phyloP scores from a whole-genome alignment of 2,113 vertebrate species.

The Sclerurus mexicanus region DNA sequence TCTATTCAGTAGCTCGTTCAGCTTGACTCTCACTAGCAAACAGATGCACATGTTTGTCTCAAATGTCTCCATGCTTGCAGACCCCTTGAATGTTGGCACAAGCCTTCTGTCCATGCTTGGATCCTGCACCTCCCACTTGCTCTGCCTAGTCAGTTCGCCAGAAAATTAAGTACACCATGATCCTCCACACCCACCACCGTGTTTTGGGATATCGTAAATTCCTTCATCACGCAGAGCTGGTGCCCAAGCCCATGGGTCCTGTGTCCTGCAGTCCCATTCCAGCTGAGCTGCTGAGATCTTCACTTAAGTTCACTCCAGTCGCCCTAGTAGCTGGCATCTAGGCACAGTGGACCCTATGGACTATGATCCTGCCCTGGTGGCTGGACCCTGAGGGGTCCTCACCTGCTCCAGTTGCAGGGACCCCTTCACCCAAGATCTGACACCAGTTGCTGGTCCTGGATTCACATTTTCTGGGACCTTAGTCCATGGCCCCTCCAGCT shows the following conservation, averaged over 20 bases:
- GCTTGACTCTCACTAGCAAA: background rate
- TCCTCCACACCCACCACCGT: background rate
- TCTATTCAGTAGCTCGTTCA: background rate
- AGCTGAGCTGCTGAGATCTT: background rate
- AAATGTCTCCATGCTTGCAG: background rate
- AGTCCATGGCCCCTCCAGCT: background rate
- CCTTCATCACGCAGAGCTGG: fast-evolving
- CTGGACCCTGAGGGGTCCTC: background rate
- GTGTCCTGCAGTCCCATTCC: background rate
- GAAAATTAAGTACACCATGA: background rate
- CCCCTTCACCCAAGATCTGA: background rate
- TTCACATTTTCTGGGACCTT: background rate
- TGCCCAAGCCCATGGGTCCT: background rate
- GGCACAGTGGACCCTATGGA: background rate
- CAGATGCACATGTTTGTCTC: fast-evolving
- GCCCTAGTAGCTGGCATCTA: background rate
- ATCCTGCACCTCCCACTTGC: background rate
- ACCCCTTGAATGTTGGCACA: background rate
- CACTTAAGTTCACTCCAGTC: background rate
- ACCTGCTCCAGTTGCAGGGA: background rate
- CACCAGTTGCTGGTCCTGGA: background rate
- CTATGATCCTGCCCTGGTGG: background rate
- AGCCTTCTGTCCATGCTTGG: background rate
- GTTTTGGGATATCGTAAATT: background rate
- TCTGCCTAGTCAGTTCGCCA: background rate